Percentiles rank a stretch among this genome's conserved stretches.
These are phyloP conservation scores for Lottia gigantea DNA, from an alignment of 2,888 invertebrate species.

Conservation along the genomic window DNA sequence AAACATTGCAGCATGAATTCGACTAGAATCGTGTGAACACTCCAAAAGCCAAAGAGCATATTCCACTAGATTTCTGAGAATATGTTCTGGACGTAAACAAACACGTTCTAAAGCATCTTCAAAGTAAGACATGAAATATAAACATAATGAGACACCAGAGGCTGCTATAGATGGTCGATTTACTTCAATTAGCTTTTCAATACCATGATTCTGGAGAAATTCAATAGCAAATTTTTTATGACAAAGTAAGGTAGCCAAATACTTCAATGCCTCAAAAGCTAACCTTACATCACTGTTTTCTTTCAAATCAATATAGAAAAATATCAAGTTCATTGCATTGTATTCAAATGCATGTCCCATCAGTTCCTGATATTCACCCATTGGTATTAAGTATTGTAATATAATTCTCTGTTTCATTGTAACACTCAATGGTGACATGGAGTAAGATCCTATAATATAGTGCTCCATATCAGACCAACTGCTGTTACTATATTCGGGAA, in stretches of 20 bases:
- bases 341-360: conserved; percentile 93
- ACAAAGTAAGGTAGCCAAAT: conserved; percentile 91
- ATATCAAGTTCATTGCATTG: conserved; percentile 88
- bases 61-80: conserved; percentile 82
- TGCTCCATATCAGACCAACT: conserved; percentile 92
- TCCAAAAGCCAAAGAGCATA: conserved; percentile 96
- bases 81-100: conserved; percentile 83
- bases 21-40: conserved; percentile 96
- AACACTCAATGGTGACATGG: conserved; percentile 88
- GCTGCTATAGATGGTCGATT: conserved; percentile 94
- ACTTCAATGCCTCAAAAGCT: conserved; percentile 96
- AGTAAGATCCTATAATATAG: conserved; percentile 88
- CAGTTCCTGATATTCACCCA: conserved; percentile 98
- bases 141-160: conserved; percentile 93
- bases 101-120: conserved; percentile 97
- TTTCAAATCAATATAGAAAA: conserved; percentile 88
- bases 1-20: conserved; percentile 98
- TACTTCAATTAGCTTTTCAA: conserved; percentile 87
- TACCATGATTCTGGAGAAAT: conserved; percentile 88
- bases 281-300: conserved; percentile 90
- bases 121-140: conserved; percentile 96
- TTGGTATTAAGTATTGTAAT: conserved; percentile 91
- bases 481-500: conserved; percentile 80
- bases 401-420: conserved; percentile 93
- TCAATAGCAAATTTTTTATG: conserved; percentile 98